These are phyloP conservation scores for Fregetta grallaria DNA, from an alignment of 2,113 vertebrate species.

Conservation along the genomic window DNA sequence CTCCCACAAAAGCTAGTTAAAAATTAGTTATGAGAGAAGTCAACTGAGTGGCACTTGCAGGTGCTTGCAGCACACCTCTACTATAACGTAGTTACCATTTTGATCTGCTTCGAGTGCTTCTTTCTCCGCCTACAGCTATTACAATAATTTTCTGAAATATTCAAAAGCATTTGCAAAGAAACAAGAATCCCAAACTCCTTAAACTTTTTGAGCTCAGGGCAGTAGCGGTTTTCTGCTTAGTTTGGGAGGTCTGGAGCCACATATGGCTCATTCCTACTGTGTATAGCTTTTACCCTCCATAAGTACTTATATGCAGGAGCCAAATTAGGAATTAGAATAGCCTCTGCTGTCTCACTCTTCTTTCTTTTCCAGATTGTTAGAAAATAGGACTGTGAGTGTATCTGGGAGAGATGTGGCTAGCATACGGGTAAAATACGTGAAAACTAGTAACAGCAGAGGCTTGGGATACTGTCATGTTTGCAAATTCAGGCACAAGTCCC, in stretches of 20 bases:
- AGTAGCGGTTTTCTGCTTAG: not conserved
- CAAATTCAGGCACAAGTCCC: not conserved
- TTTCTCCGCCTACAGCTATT: not conserved
- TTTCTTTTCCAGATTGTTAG: not conserved
- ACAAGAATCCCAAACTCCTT: not conserved
- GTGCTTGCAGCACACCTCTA: not conserved
- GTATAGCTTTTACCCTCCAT: not conserved
- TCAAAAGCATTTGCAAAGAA: not conserved
- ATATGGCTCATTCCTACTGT: not conserved
- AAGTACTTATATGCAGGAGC: not conserved
- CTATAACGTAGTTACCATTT: not conserved
- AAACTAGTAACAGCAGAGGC: not conserved
- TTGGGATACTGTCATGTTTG: not conserved
- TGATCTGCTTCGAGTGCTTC: not conserved
- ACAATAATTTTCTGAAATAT: not conserved
- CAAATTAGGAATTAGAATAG: not conserved
- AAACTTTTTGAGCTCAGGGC: not conserved
- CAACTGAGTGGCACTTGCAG: not conserved
- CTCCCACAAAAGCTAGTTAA: not conserved
- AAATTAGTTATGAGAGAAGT: not conserved
- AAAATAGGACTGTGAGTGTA: not conserved
- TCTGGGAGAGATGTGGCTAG: not conserved
- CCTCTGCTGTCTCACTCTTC: not conserved
- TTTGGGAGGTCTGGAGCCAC: not conserved
- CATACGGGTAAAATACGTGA: not conserved